Percentiles rank a stretch among this genome's conserved stretches.
Conservation (phyloP, 1,140 invertebrate species). For the Paraescarpia echinospica region DNA sequence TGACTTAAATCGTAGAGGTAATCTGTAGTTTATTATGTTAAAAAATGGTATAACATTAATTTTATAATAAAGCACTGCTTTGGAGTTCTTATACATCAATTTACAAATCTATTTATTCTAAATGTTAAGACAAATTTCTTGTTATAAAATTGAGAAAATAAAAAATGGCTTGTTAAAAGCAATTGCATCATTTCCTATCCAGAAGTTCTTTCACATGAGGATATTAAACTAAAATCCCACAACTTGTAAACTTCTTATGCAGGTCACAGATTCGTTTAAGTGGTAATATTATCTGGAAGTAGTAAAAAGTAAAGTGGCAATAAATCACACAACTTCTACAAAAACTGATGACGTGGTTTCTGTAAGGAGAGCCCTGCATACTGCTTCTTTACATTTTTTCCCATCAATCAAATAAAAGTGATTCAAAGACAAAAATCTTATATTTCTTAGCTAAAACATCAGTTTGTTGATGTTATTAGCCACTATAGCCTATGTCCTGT, state of each 20-base stretch:
- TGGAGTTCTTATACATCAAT: no score
- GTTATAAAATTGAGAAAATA: no score
- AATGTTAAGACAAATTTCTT: no score
- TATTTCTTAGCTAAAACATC: neutral
- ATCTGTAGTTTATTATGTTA: no score
- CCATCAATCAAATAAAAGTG: neutral
- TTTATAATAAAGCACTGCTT: no score
- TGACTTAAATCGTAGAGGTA: neutral
- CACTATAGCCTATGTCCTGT: neutral
- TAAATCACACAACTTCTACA: neutral
- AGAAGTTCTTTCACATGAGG: neutral
- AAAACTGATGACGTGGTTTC: neutral
- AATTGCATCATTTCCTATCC: neutral
- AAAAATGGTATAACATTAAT: no score
- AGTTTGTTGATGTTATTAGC: neutral
- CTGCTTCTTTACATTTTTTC: neutral
- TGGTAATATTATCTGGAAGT: neutral
- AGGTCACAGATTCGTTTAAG: neutral
- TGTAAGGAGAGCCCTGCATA: neutral
- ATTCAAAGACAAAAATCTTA: neutral
- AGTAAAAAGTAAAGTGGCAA: neutral
- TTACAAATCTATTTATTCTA: no score
- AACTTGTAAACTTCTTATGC: neutral
- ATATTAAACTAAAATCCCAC: neutral
- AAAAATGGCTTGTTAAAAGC: neutral